phyloP scores from a whole-genome alignment of 1,140 invertebrate species.

The Lepidurus arcticus region DNA sequence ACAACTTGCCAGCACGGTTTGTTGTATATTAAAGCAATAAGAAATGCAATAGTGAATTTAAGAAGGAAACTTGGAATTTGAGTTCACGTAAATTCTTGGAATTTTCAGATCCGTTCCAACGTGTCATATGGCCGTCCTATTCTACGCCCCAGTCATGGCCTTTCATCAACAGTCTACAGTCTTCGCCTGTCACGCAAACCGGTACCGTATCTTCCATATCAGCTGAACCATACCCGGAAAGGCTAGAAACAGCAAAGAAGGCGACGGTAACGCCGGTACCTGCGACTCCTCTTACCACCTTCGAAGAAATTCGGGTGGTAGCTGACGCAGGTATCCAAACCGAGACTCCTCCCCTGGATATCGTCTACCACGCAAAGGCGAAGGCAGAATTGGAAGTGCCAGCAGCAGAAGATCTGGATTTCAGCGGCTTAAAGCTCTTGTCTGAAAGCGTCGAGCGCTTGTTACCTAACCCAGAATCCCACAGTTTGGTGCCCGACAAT shows the following conservation, averaged over 20 bases:
- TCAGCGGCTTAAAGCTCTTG: slow-evolving; percentile 70
- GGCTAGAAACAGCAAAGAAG: not conserved
- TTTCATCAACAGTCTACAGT: not conserved
- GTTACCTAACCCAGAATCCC: slow-evolving; percentile 45
- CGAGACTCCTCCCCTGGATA: not conserved
- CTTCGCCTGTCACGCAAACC: not conserved
- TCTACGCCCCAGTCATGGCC: slow-evolving; percentile 16
- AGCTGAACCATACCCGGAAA: not conserved
- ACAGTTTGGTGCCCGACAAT: slow-evolving; percentile 24
- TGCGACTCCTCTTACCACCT: not conserved
- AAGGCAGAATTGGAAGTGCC: not conserved
- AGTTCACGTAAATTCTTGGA: not conserved
- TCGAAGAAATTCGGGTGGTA: not conserved
- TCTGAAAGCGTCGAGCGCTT: slow-evolving; percentile 74
- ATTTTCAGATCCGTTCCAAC: slow-evolving; percentile 19
- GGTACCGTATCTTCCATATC: not conserved
- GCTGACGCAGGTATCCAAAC: not conserved
- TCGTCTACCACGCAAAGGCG: not conserved
- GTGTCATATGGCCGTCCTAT: slow-evolving; percentile 17
- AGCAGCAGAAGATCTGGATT: slow-evolving; percentile 50
- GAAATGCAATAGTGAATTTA: no score
- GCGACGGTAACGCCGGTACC: not conserved
- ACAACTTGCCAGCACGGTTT: no score
- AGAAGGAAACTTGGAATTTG: no score
- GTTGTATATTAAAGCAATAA: no score